These are phyloP conservation scores for Drosophila greeni DNA, from an alignment of 2,888 invertebrate species.

Conservation along the genomic window DNA sequence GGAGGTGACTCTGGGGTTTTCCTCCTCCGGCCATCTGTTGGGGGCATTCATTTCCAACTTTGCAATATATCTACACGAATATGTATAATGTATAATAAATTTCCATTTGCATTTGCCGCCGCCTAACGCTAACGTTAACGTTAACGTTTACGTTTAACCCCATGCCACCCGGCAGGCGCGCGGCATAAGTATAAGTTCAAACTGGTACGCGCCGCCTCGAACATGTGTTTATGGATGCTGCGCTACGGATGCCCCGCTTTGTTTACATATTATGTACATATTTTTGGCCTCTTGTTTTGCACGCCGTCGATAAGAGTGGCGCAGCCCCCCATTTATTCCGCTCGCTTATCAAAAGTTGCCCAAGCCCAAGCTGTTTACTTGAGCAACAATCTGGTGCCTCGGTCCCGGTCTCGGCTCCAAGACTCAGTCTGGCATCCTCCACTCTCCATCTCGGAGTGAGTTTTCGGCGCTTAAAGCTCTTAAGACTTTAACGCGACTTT, in stretches of 20 bases:
- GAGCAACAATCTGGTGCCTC: slow-evolving; percentile 66
- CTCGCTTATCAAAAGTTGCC: slow-evolving; percentile 67
- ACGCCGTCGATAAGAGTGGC: slow-evolving; percentile 54
- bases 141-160: slow-evolving; percentile 36
- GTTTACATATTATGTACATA: slow-evolving; percentile 69
- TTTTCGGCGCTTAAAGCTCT: slow-evolving; percentile 46
- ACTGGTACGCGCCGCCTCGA: slow-evolving; percentile 60
- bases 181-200: slow-evolving; percentile 52
- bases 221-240: slow-evolving; percentile 62
- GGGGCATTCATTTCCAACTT: slow-evolving; percentile 64
- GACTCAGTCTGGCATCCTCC: slow-evolving; percentile 25
- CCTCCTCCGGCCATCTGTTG: slow-evolving; percentile 47
- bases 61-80: slow-evolving; percentile 66
- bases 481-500: slow-evolving; percentile 70
- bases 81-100: slow-evolving; percentile 69
- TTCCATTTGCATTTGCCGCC: slow-evolving; percentile 58
- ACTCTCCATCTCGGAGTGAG: slow-evolving; percentile 9
- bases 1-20: slow-evolving; percentile 22
- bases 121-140: slow-evolving; percentile 21
- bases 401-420: slow-evolving; percentile 17
- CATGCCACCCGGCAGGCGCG: slow-evolving; percentile 27
- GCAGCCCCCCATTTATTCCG: slow-evolving; percentile 8
- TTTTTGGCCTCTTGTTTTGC: slow-evolving; percentile 65
- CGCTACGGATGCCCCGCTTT: slow-evolving; percentile 33
- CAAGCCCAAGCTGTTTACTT: slow-evolving; percentile 68